Conservation (phyloP, 2,113 vertebrate species). For the Phrynocephalus versicolor region DNA sequence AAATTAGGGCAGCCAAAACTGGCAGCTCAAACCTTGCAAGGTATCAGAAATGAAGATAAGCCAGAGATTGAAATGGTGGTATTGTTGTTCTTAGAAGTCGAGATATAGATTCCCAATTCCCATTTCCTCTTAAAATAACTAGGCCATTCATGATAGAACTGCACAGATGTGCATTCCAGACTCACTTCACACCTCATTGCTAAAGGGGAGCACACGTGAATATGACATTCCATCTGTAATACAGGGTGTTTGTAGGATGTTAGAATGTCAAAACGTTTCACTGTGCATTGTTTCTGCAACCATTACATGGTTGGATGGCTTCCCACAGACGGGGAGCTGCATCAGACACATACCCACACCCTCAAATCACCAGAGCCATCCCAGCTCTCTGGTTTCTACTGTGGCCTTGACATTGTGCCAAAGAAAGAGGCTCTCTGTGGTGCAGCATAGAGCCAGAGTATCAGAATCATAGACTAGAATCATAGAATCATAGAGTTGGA, state of each 20-base stretch:
- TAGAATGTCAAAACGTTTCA: background rate
- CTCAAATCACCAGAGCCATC: background rate
- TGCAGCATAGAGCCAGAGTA: background rate
- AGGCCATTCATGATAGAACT: conserved; percentile 13
- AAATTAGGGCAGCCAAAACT: conserved; percentile 67
- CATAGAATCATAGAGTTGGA: too few relatives aligned
- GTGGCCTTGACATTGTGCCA: background rate
- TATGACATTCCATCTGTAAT: background rate
- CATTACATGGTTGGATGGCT: background rate
- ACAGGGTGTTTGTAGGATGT: background rate
- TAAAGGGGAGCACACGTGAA: background rate
- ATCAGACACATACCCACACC: background rate
- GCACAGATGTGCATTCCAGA: background rate
- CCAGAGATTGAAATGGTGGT: conserved; percentile 54
- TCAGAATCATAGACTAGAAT: too few relatives aligned
- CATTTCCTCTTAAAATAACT: conserved; percentile 48
- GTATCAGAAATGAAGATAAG: conserved; percentile 71
- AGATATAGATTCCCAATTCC: conserved; percentile 37
- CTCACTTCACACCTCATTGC: background rate
- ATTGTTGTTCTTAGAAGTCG: conserved; percentile 48
- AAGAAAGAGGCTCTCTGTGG: background rate
- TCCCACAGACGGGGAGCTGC: background rate
- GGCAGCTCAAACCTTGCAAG: conserved; percentile 40
- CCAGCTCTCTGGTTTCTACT: background rate
- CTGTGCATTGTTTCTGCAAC: background rate